Conservation (phyloP, 2,888 invertebrate genomes). For the Strigamia maritima region DNA sequence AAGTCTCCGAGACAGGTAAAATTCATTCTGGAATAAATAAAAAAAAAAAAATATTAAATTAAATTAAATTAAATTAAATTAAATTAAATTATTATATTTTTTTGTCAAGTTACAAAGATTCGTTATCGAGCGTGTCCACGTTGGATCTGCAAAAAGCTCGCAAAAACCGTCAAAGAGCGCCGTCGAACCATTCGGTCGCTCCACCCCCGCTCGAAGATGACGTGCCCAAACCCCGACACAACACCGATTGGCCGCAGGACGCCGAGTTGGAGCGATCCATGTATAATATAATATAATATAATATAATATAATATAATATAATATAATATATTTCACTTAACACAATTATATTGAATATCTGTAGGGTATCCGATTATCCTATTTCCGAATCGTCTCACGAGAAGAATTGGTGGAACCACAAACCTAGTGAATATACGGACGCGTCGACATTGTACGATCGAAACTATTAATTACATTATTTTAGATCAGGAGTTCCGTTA, state of each 20-base stretch:
- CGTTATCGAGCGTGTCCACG: constrained; percentile 42
- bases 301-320: too few relatives aligned
- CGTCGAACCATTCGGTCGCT: constrained; percentile 34
- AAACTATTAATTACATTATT: background rate
- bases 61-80: background rate
- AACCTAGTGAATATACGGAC: background rate
- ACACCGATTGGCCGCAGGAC: constrained; percentile 35
- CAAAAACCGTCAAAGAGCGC: constrained; percentile 40
- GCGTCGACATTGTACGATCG: too few relatives aligned
- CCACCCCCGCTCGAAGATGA: constrained; percentile 38
- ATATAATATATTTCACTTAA: background rate
- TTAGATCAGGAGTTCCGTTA: background rate
- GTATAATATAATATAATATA: too few relatives aligned
- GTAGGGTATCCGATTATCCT: background rate
- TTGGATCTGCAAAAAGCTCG: constrained; percentile 41
- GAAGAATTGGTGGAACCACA: constrained; percentile 17
- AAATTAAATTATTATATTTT: too few relatives aligned
- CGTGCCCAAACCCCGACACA: background rate
- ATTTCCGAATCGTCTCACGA: constrained; percentile 11
- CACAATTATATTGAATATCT: background rate
- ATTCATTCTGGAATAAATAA: too few relatives aligned
- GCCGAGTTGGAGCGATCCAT: constrained; percentile 34
- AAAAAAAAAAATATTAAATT: background rate
- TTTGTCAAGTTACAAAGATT: constrained; percentile 42
- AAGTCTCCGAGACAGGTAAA: constrained; percentile 19